Percentiles rank a stretch among this genome's conserved stretches.
Evolutionary conservation across 2,888 invertebrate genomes (phyloP).

Genomic region (Megaustenia siamemsis): DNA sequence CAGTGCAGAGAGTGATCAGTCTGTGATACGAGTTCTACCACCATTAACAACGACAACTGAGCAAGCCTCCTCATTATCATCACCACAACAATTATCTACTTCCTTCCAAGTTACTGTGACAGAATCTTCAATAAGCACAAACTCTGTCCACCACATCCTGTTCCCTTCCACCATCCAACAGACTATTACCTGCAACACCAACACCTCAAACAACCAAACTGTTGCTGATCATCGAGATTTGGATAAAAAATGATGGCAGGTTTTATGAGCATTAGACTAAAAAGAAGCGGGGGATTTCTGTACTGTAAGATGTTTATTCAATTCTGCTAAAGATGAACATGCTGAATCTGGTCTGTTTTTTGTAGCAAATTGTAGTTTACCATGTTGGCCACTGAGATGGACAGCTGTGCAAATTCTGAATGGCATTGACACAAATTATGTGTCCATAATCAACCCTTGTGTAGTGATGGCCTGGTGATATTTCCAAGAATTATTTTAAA

Average conservation of each 20-base stretch:
- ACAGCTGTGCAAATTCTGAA: not conserved
- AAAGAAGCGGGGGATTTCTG: not conserved
- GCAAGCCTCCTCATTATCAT: slow-evolving; percentile 10
- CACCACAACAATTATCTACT: not conserved
- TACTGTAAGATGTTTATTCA: not conserved
- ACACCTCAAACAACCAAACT: not conserved
- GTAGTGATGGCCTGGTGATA: no score
- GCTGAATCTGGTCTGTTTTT: no score
- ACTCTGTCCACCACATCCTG: slow-evolving; percentile 30
- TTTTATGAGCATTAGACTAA: not conserved
- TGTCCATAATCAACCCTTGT: no score
- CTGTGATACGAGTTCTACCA: slow-evolving; percentile 32
- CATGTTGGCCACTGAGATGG: not conserved
- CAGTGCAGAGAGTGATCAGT: slow-evolving; percentile 55
- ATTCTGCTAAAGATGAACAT: not conserved
- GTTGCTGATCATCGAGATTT: not conserved
- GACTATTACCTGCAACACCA: not conserved
- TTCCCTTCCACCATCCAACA: slow-evolving; percentile 23
- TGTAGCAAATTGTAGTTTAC: not conserved
- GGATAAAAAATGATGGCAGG: slow-evolving; percentile 47
- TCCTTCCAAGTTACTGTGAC: slow-evolving; percentile 34
- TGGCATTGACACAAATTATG: no score
- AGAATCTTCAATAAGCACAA: slow-evolving; percentile 1
- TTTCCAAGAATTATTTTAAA: no score
- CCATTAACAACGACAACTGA: slow-evolving; percentile 28